Base-by-base conservation (phyloP, 2,113 vertebrate species). In the Hippocampus barbouri region DNA sequence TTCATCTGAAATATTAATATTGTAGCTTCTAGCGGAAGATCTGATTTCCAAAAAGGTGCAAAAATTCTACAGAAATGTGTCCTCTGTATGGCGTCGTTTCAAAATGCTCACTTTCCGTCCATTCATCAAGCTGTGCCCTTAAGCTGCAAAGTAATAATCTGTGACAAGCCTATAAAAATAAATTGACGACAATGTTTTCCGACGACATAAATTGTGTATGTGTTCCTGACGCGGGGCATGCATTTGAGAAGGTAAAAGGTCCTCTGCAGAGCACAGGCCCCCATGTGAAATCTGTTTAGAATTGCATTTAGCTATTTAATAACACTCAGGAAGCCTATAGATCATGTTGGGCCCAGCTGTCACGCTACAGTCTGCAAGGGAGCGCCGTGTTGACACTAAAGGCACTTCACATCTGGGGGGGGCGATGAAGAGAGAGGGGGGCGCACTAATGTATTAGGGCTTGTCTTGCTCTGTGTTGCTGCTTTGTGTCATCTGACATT, bases 371-470 rank as follows among this genome's bases (percentile, higher is more conserved):
- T 84, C 87, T 90, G 90, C 78, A 89, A 40, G 63, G 71, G 83
- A 83, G 87, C 85, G 73, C 71, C 83, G 73, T 90, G 90, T 91
- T 91, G 91, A 91, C 86, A 90, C 83, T 83, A 88, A 89, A 91
- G 81, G 84, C 83, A 90, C 82, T 90, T 89, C 86, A 83, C 70
- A 80, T 79, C 69, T 61, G 7, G 30, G 30, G 62, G 20, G 62
- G 16, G 34, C 20, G 40, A 20, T 20, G 34, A 43, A 64, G 34
- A 68, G 66, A 25, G 64, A 10, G 47, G 25, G 25, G 66, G 65
- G 41, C 27, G 8, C 49, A n/a, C 25, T 80, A 72, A 78, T 82
- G 81, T 82, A 75, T 76, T 67, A 66, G 77, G 61, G 74, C 74
- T 30, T 70, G 79, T 90, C 70, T 76, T 75, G 68, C 69, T 68